These are phyloP conservation scores for Pelobates fuscus DNA, from an alignment of 2,113 vertebrate genomes.

Conservation along the genomic window DNA sequence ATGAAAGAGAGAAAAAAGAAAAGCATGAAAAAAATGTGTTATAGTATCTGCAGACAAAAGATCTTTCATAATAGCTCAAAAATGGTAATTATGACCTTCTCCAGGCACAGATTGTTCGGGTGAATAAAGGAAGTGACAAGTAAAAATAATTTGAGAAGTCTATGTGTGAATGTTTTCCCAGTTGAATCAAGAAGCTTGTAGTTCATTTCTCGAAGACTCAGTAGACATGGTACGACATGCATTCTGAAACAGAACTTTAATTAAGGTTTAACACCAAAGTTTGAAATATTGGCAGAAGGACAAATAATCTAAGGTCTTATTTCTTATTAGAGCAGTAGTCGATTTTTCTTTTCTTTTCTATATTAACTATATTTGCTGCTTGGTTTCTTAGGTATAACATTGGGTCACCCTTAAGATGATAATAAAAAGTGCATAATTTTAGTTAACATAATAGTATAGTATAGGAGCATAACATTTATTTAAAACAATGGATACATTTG, in stretches of 20 bases:
- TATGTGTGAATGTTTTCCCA: conserved; percentile 50
- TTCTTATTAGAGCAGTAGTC: too few relatives aligned
- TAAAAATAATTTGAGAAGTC: conserved; percentile 60
- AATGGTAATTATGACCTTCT: conserved; percentile 37
- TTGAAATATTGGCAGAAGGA: neutral
- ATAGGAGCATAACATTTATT: too few relatives aligned
- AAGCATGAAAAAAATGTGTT: conserved; percentile 51
- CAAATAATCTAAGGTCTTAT: neutral
- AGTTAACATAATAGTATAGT: too few relatives aligned
- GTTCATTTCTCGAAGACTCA: conserved; percentile 56
- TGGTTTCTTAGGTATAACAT: too few relatives aligned
- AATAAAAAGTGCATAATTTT: too few relatives aligned
- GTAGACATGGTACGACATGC: conserved; percentile 28
- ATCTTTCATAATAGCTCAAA: conserved; percentile 27
- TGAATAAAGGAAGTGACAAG: conserved; percentile 62
- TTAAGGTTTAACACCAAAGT: conserved; percentile 6
- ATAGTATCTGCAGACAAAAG: conserved; percentile 50
- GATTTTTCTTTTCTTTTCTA: too few relatives aligned
- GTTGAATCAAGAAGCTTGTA: conserved; percentile 49
- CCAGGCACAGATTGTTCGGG: conserved; percentile 37
- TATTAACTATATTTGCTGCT: too few relatives aligned
- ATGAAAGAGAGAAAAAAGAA: conserved; percentile 34
- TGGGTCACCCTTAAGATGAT: too few relatives aligned
- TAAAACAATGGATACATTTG: too few relatives aligned
- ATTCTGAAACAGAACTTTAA: conserved; percentile 13